Evolutionary conservation across 2,797 vertebrate species (phyloP).

Genomic region (Oophaga sylvatica): DNA sequence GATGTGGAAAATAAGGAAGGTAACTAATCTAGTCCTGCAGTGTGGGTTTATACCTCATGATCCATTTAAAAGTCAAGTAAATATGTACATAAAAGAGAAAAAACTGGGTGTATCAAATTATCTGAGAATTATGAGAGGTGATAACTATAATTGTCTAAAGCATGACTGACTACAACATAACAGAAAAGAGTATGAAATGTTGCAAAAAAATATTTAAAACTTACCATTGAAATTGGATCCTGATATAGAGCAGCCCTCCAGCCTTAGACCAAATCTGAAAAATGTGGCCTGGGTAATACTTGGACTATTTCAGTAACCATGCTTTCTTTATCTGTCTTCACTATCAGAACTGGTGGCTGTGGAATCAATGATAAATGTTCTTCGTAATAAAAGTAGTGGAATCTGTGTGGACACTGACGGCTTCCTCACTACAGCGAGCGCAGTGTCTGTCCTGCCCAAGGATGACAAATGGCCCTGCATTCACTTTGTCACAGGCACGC

Average conservation of each 20-base stretch:
- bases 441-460: constrained; percentile 38
- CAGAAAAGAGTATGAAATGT: no score
- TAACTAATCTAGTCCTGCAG: constrained; percentile 56
- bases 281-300: background rate
- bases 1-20: constrained; percentile 76
- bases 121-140: background rate
- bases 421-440: constrained; percentile 72
- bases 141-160: no score
- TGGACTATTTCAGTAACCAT: background rate
- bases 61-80: background rate
- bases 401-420: constrained; percentile 73
- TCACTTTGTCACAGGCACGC: constrained; percentile 81
- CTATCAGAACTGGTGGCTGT: constrained; percentile 73
- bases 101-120: background rate
- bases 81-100: background rate
- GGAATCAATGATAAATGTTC: constrained; percentile 76
- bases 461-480: constrained; percentile 74
- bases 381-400: constrained; percentile 76
- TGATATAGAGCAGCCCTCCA: background rate
- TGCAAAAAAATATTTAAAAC: no score
- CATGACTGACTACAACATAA: no score
- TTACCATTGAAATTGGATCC: background rate
- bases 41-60: background rate
- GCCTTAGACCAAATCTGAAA: background rate
- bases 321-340: background rate